These are phyloP conservation scores for Drosophila tripunctata DNA, from an alignment of 2,888 invertebrate species.

Conservation along the genomic window DNA sequence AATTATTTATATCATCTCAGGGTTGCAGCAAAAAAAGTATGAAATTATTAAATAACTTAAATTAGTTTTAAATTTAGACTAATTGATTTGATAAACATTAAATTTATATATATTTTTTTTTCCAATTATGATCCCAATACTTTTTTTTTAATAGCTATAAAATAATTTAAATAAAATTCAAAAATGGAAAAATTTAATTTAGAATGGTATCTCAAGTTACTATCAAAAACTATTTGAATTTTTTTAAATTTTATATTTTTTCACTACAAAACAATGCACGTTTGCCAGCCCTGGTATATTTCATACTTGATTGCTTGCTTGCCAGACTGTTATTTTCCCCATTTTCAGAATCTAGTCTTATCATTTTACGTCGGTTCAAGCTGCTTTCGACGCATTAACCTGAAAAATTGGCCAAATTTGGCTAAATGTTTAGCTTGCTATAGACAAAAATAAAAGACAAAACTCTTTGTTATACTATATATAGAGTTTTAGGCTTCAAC, in stretches of 20 bases:
- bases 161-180: too few species aligned
- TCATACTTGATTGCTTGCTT: constrained; percentile 43
- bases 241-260: neutral
- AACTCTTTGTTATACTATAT: too few species aligned
- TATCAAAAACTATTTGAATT: neutral
- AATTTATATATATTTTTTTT: too few species aligned
- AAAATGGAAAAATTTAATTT: too few species aligned
- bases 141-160: too few species aligned
- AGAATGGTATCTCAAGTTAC: too few species aligned
- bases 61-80: neutral
- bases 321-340: constrained; percentile 31
- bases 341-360: neutral
- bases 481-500: too few species aligned
- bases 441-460: too few species aligned
- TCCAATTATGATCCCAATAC: too few species aligned
- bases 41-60: neutral
- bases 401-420: constrained; percentile 49
- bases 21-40: constrained; percentile 13
- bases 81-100: too few species aligned
- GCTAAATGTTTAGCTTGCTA: constrained; percentile 44
- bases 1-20: constrained; percentile 12
- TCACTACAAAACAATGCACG: too few species aligned
- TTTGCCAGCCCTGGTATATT: constrained; percentile 40
- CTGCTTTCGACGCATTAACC: constrained; percentile 34
- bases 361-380: constrained; percentile 10